Evolutionary conservation across 2,888 invertebrate genomes (phyloP).

Genomic region (Phengaris alcon): DNA sequence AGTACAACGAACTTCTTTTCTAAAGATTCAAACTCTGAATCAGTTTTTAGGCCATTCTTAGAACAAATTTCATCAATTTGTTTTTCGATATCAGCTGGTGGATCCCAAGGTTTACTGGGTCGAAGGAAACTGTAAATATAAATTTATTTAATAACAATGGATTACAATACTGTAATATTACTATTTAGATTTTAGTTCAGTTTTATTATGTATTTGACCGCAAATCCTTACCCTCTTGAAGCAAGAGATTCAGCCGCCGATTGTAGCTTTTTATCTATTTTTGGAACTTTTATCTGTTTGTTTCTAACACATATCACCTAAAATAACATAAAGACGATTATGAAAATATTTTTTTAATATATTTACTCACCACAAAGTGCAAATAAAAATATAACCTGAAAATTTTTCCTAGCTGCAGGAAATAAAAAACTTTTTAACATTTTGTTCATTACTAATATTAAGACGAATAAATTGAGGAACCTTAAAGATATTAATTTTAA

Average conservation of each 20-base stretch:
- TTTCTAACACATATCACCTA: conserved; percentile 56
- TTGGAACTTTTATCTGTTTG: conserved; percentile 60
- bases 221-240: conserved; percentile 81
- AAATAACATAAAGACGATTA: conserved; percentile 34
- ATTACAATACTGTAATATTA: neutral
- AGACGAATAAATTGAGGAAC: no score
- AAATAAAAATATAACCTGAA: conserved; percentile 55
- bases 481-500: no score
- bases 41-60: conserved; percentile 68
- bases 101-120: conserved; percentile 85
- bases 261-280: conserved; percentile 68
- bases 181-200: neutral
- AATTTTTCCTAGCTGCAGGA: conserved; percentile 48
- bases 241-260: conserved; percentile 82
- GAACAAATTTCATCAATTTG: conserved; percentile 82
- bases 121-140: conserved; percentile 84
- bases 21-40: conserved; percentile 68
- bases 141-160: conserved; percentile 32
- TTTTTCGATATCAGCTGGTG: conserved; percentile 82
- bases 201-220: neutral
- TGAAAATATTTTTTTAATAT: neutral
- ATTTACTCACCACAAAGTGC: neutral
- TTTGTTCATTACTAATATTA: conserved; percentile 10
- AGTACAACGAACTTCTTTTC: conserved; percentile 84
- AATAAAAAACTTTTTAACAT: conserved; percentile 50